These are phyloP conservation scores for Drosophila testacea DNA, from an alignment of 2,888 invertebrate species.

Conservation along the genomic window DNA sequence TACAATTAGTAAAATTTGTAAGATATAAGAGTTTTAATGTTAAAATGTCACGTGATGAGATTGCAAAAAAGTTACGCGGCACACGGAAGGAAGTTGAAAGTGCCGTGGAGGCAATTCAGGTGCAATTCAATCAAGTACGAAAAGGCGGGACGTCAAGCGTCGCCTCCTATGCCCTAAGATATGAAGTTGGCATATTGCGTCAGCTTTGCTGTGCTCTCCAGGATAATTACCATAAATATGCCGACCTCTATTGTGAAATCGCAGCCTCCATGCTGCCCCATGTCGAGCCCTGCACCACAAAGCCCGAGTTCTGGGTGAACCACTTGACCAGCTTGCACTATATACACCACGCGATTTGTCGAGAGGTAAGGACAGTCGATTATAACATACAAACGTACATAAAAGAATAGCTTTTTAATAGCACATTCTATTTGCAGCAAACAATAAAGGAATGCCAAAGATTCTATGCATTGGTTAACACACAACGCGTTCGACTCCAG, in stretches of 20 bases:
- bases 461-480: conserved; percentile 59
- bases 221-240: conserved; percentile 58
- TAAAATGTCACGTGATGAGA: conserved; percentile 54
- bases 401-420: not conserved
- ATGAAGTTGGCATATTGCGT: conserved; percentile 55
- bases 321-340: conserved; percentile 69
- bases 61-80: conserved; percentile 54
- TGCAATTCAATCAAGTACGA: conserved; percentile 35
- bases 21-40: conserved; percentile 16
- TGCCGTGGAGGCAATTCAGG: conserved; percentile 27
- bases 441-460: conserved; percentile 43
- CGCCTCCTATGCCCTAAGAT: conserved; percentile 46
- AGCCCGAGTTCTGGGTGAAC: conserved; percentile 62
- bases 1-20: not conserved
- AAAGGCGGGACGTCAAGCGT: conserved; percentile 51
- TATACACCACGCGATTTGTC: conserved; percentile 63
- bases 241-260: conserved; percentile 69
- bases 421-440: conserved; percentile 45
- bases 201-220: conserved; percentile 59
- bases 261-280: conserved; percentile 55
- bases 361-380: conserved; percentile 50
- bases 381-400: no score
- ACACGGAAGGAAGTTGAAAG: conserved; percentile 40
- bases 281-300: conserved; percentile 48
- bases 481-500: conserved; percentile 58